Conservation (phyloP, 2,797 vertebrate genomes). For the Takifugu ocellatus region DNA sequence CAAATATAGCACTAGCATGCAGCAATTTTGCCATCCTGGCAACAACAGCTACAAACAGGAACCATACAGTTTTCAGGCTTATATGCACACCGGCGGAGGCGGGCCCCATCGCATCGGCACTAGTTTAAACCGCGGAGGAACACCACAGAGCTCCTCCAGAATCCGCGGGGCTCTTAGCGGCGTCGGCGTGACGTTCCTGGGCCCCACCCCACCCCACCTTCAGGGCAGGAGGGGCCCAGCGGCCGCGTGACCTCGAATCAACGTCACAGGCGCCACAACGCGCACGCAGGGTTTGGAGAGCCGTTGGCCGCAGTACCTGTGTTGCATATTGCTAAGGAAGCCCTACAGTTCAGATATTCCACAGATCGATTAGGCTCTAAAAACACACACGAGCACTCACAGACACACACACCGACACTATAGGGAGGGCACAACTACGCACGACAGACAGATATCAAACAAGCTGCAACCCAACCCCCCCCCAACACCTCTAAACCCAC, state of each 20-base stretch:
- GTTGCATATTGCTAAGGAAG: slow-evolving; percentile 84
- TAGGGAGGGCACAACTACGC: slow-evolving; percentile 66
- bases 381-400: slow-evolving; percentile 66
- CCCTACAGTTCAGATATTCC: slow-evolving; percentile 79
- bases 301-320: slow-evolving; percentile 75
- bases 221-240: slow-evolving; percentile 25
- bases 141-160: slow-evolving; percentile 1
- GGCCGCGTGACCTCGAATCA: slow-evolving; percentile 32
- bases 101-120: slow-evolving; percentile 53
- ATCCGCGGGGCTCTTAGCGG: slow-evolving; percentile 18
- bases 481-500: slow-evolving; percentile 58
- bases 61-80: slow-evolving; percentile 64
- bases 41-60: slow-evolving; percentile 68
- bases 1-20: slow-evolving; percentile 73
- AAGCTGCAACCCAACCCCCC: slow-evolving; percentile 72
- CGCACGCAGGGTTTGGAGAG: slow-evolving; percentile 62
- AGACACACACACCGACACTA: slow-evolving; percentile 62
- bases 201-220: slow-evolving; percentile 7
- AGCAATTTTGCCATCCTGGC: slow-evolving; percentile 66
- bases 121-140: too few relatives aligned
- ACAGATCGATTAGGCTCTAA: slow-evolving; percentile 73
- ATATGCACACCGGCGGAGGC: slow-evolving; percentile 60
- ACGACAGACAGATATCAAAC: slow-evolving; percentile 69
- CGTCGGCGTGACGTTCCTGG: too few relatives aligned
- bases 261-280: slow-evolving; percentile 48